phyloP scores from a whole-genome alignment of 2,888 invertebrate species.

The Drosophila cyrtoloma region DNA sequence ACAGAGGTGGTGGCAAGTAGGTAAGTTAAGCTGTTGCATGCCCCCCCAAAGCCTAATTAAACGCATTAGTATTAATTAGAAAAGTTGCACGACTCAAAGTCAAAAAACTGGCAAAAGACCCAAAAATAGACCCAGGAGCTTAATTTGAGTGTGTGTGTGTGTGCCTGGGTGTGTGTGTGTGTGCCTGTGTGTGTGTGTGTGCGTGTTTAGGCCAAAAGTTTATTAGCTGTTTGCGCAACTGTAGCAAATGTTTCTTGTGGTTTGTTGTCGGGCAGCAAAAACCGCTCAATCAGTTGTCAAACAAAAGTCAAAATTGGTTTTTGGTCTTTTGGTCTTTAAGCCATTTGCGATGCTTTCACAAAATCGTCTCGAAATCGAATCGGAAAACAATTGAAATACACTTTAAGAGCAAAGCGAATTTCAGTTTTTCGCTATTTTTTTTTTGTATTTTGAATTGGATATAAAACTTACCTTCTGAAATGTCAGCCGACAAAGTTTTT shows the following conservation, averaged over 20 bases:
- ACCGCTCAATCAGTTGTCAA: constrained; percentile 39
- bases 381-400: constrained; percentile 35
- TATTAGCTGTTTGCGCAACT: constrained; percentile 35
- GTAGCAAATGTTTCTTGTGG: constrained; percentile 31
- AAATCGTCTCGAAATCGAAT: constrained; percentile 17
- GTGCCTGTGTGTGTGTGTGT: neutral
- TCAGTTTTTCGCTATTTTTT: constrained; percentile 9
- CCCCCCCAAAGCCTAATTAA: constrained; percentile 56
- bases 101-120: constrained; percentile 34
- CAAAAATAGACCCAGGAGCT: constrained; percentile 63
- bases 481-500: constrained; percentile 33
- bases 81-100: constrained; percentile 56
- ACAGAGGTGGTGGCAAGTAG: constrained; percentile 9
- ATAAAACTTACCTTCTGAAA: constrained; percentile 60
- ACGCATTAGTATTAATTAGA: constrained; percentile 73
- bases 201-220: constrained; percentile 24
- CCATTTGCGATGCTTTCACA: constrained; percentile 62
- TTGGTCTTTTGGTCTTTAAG: neutral
- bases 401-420: constrained; percentile 6
- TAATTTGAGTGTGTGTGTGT: constrained; percentile 19
- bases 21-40: neutral
- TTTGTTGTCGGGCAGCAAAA: constrained; percentile 11
- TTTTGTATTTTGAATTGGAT: constrained; percentile 7
- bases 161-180: neutral
- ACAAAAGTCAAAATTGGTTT: constrained; percentile 52